Base-by-base conservation (phyloP, 2,888 invertebrate genomes). In the Lochmaea capreae region DNA sequence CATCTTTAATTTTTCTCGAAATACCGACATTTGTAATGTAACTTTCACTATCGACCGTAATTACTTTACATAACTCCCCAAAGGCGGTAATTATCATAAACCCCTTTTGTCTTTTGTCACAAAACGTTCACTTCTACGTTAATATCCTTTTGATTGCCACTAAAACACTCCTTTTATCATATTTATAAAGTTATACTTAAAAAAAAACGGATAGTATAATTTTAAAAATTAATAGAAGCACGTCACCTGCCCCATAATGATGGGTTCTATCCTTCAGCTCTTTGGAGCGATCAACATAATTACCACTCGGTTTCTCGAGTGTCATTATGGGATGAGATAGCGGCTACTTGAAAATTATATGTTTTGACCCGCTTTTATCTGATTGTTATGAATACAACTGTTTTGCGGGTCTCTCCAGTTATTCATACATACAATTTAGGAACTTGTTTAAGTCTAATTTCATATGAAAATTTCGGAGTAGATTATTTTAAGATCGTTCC, bases 231-330 rank as follows among this genome's bases (percentile, higher is more conserved):
- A 83, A 84, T 83, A 83, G 83, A 76, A 76, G 76, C 75, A 75
- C 78, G 71, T 81, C 84, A 85, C 83, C 84, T 84, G 85, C 82
- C 79, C 71, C 57, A 76, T 84, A 84, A 85, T 85, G 79, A 81
- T 79, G 79, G 85, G 85, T 83, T 84, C 84, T 84, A 84, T 83
- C 80, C 76, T 78, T 72, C 67, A 73, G 70, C 75, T 73, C 76
- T 78, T 78, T 73, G 67, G 62, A 62, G 52, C 76, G 74, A 75
- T 76, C 76, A 76, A 74, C 67, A 66, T 76, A 82, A 82, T 82
- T 73, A 80, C 76, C 77, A 63, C 79, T 77, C 79, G 74, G 74
- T 73, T 73, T 75, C 62, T 75, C 76, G 74, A 77, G 78, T 81
- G 80, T 82, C 81, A 81, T 82, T 81, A 81, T 76, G 65, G 67